Conservation (phyloP, 2,113 vertebrate genomes). For the Albula goreensis region DNA sequence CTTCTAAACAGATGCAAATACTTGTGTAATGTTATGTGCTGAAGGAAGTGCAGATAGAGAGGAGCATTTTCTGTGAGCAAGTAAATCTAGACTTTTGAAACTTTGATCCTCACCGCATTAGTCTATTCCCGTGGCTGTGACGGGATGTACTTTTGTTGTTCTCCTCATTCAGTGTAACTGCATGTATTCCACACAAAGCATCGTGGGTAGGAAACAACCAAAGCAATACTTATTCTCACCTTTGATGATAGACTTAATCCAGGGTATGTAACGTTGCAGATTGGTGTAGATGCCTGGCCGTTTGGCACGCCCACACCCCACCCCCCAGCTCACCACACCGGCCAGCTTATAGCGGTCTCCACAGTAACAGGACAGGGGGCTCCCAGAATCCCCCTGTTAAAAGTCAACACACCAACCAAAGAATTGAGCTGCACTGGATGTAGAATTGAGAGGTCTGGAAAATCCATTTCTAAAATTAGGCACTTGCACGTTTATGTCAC, state of each 20-base stretch:
- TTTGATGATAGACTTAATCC: slow-evolving; percentile 61
- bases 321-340: slow-evolving; percentile 80
- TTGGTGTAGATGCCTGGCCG: slow-evolving; percentile 78
- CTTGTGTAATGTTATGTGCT: neutral
- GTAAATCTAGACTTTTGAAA: too few species aligned
- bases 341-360: slow-evolving; percentile 58
- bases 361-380: slow-evolving; percentile 70
- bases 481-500: too few species aligned
- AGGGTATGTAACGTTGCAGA: slow-evolving; percentile 58
- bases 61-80: too few species aligned
- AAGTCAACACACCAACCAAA: neutral
- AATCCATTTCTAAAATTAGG: too few species aligned
- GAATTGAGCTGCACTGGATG: neutral
- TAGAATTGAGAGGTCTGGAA: too few species aligned
- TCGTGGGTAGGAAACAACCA: neutral
- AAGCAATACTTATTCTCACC: slow-evolving; percentile 37
- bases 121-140: too few species aligned
- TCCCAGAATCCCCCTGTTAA: slow-evolving; percentile 80
- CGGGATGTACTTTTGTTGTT: too few species aligned
- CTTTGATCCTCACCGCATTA: too few species aligned
- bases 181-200: too few species aligned
- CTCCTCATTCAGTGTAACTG: too few species aligned
- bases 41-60: too few species aligned
- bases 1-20: neutral
- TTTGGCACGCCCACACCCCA: slow-evolving; percentile 72